Percentiles rank a stretch among this genome's conserved stretches.
Conservation (phyloP, 2,888 invertebrate genomes). For the Drosophila eohydei region DNA sequence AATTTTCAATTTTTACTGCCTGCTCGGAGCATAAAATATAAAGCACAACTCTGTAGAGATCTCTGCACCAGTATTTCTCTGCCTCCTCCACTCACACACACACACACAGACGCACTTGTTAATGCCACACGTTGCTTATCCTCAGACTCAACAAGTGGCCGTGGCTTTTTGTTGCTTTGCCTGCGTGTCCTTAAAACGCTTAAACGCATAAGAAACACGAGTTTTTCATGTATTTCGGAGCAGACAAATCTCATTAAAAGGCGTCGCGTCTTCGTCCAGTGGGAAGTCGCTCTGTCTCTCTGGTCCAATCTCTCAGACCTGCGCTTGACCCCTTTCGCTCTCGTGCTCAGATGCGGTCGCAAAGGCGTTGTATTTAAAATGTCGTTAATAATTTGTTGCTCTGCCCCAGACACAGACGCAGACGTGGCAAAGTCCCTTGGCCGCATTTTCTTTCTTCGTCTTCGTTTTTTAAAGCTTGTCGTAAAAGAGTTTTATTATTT, state of each 20-base stretch:
- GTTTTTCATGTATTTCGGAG: slow-evolving; percentile 66
- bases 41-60: slow-evolving; percentile 39
- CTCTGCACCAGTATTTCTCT: background rate
- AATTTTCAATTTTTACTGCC: slow-evolving; percentile 78
- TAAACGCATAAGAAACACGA: slow-evolving; percentile 66
- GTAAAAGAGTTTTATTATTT: slow-evolving; percentile 72
- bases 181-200: slow-evolving; percentile 73
- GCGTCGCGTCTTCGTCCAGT: slow-evolving; percentile 63
- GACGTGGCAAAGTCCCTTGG: slow-evolving; percentile 37
- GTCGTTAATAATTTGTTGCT: slow-evolving; percentile 82
- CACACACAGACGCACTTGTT: slow-evolving; percentile 44
- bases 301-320: slow-evolving; percentile 8
- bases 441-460: slow-evolving; percentile 29
- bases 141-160: slow-evolving; percentile 38
- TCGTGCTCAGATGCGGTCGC: slow-evolving; percentile 30
- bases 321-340: slow-evolving; percentile 60
- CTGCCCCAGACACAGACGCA: slow-evolving; percentile 38
- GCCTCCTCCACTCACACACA: background rate
- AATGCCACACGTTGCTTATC: slow-evolving; percentile 49
- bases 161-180: slow-evolving; percentile 24
- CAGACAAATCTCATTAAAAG: slow-evolving; percentile 81
- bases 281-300: slow-evolving; percentile 17
- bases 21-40: slow-evolving; percentile 65
- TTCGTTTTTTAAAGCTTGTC: slow-evolving; percentile 59
- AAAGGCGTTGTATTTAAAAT: slow-evolving; percentile 78